Base-by-base conservation (phyloP, 2,888 invertebrate species). In the Agapetus fuscipes region DNA sequence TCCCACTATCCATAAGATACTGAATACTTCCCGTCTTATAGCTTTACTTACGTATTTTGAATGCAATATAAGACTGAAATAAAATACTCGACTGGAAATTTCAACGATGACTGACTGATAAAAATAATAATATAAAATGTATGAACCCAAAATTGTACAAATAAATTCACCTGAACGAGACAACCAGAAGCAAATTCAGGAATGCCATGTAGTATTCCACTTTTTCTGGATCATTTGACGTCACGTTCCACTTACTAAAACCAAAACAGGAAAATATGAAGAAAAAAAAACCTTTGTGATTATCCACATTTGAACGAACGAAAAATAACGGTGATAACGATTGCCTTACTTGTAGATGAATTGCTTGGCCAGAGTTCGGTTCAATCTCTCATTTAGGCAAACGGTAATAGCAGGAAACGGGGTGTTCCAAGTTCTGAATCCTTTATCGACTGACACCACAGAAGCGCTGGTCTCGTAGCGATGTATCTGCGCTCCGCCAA, bases 391-490 rank as follows among this genome's bases (percentile, higher is more conserved):
- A 2, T 59, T 38, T 45, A 62, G 62, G 52, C 70, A 70, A 2
- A 66, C 66, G 0, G 70, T 70, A 34, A 71, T 56, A 0, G 69
- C 69, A 0, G 70, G 70, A 50, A 66, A 68, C 3, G 56, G 59
- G 2, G 62, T 62, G 52, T 62, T 58, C 69, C 69, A 71, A 32
- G 56, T 52, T 0, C 70, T 51, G 47, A 63, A 69, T 52, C 70
- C 66, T 6, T 65, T 49, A 48, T 67, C 61, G 28, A 71, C 46
- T 0, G 69, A 69, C 0, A 69, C 68, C 29, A 69, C 68, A 1
- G 69, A 65, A 0, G 69, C 68, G 31, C 65, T 66, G 1, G 58
- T 58, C 37, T 55, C 61, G 53, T 62, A 69, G n/a, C 69, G 52
- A 1, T 53, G 49, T 17, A 64, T 51, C 46, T 71, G 70, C 24